Evolutionary conservation across 2,888 invertebrate species (phyloP).

Genomic region (Petrolisthes cinctipes): DNA sequence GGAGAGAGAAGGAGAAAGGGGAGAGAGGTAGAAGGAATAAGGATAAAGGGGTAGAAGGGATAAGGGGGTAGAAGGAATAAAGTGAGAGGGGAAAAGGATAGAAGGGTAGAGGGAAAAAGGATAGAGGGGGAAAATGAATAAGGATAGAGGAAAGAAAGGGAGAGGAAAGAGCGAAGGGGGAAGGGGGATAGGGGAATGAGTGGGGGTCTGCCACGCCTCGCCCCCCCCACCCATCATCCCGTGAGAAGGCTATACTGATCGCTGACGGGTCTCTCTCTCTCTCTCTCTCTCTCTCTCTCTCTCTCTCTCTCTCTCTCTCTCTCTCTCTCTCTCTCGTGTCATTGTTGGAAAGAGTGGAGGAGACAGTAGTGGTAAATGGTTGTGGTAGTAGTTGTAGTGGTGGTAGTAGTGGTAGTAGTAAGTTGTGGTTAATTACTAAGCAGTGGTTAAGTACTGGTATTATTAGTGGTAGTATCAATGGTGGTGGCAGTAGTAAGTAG

Average conservation of each 20-base stretch:
- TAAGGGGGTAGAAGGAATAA: neutral
- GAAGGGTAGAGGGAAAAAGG: neutral
- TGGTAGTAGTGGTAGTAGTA: no score
- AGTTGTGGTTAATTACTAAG: no score
- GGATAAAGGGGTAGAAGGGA: neutral
- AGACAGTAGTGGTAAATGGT: no score
- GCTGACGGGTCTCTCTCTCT: neutral
- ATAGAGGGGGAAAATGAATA: neutral
- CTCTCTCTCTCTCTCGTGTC: neutral
- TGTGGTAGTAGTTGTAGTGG: no score
- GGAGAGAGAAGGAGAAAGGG: neutral
- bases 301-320: neutral
- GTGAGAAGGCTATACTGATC: neutral
- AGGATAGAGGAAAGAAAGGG: neutral
- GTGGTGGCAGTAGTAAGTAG: no score
- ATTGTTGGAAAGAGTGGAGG: neutral
- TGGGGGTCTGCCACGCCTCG: neutral
- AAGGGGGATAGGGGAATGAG: neutral
- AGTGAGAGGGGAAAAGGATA: no score
- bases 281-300: conserved; percentile 3
- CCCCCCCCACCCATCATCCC: no score
- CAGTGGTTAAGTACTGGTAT: no score
- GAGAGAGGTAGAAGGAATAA: neutral
- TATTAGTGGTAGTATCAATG: no score
- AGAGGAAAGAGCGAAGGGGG: neutral